Base-by-base conservation (phyloP, 2,113 vertebrate species). In the Tetrax tetrax region DNA sequence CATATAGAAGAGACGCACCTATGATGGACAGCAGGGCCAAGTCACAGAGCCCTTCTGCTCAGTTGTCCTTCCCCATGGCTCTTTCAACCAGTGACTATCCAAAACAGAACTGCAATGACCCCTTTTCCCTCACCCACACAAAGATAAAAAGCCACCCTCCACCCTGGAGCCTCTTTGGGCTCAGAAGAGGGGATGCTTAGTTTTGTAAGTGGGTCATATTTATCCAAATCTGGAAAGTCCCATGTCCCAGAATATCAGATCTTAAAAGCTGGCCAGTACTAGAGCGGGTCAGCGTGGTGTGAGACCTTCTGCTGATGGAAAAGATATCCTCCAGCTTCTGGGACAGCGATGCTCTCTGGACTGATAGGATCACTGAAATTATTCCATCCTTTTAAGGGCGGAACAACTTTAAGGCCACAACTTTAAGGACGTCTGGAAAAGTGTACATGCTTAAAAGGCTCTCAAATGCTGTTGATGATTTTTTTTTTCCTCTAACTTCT, bases 361-460 rank as follows among this genome's bases (percentile, higher is more conserved):
- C 51, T 8, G 5, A 81, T 48, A 70, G n/a, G 64, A 83, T 93
- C 85, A 45, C 3, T 83, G 43, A 93, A 94, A 60, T 1, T 0
- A 81, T 77, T 83, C 45, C 56, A 75, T 60, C 60, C 78, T 56
- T 72, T 93, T 79, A 92, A 6, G 4, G 53, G 28, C 28, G 84
- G n/a, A n/a, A n/a, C n/a, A n/a, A n/a, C n/a, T n/a, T n/a, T n/a
- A n/a, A n/a, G n/a, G n/a, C n/a, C n/a, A n/a, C n/a, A n/a, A n/a
- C n/a, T 54, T 95, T 90, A 77, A 80, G 86, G 70, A 91, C 3
- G 4, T 81, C 80, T 92, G 80, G 90, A 78, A 93, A 93, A 92
- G 59, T 38, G 35, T 57, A 59, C 6, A 1, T 82, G 84, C 65
- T 92, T 76, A 84, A 84, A 87, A 81, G 45, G 31, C 45, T 84